Percentiles rank a stretch among this genome's conserved stretches.
These are phyloP conservation scores for Ia io DNA, from an alignment of 2,113 vertebrate genomes.

Conservation along the genomic window DNA sequence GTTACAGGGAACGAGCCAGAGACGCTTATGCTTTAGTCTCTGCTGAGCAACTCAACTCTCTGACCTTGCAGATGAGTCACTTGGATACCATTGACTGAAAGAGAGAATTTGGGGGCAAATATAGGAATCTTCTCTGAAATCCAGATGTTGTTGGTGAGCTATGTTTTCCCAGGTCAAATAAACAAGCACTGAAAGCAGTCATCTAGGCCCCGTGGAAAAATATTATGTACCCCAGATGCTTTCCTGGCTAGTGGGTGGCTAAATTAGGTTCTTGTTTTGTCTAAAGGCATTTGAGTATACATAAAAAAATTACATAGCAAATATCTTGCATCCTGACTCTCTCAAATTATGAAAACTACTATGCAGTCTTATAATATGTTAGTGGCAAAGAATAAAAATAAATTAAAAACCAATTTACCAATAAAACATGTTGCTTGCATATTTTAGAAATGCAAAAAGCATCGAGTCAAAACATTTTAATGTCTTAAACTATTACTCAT, in stretches of 20 bases:
- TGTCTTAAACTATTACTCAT: constrained; percentile 3
- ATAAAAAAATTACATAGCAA: constrained; percentile 63
- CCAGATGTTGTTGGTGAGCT: constrained; percentile 71
- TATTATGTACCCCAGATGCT: constrained; percentile 64
- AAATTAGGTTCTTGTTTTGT: constrained; percentile 75
- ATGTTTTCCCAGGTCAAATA: constrained; percentile 72
- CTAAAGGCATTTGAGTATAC: constrained; percentile 66
- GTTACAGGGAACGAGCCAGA: constrained; percentile 32
- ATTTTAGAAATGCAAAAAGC: constrained; percentile 20
- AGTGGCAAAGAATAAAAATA: constrained; percentile 65
- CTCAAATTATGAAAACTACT: constrained; percentile 69
- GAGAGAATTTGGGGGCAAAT: constrained; percentile 69
- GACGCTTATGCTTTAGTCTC: constrained; percentile 70
- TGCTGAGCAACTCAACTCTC: constrained; percentile 50
- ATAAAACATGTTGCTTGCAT: constrained; percentile 42
- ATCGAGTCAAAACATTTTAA: constrained; percentile 4
- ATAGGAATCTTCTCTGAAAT: constrained; percentile 67
- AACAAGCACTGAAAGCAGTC: constrained; percentile 60
- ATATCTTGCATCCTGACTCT: constrained; percentile 54
- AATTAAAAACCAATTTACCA: constrained; percentile 70
- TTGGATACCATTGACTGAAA: constrained; percentile 71
- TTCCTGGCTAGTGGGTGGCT: constrained; percentile 64
- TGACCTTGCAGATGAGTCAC: constrained; percentile 68
- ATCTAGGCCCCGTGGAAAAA: constrained; percentile 60
- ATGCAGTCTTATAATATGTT: constrained; percentile 45